phyloP scores from a whole-genome alignment of 2,113 vertebrate genomes.

The Elanoides forficatus region DNA sequence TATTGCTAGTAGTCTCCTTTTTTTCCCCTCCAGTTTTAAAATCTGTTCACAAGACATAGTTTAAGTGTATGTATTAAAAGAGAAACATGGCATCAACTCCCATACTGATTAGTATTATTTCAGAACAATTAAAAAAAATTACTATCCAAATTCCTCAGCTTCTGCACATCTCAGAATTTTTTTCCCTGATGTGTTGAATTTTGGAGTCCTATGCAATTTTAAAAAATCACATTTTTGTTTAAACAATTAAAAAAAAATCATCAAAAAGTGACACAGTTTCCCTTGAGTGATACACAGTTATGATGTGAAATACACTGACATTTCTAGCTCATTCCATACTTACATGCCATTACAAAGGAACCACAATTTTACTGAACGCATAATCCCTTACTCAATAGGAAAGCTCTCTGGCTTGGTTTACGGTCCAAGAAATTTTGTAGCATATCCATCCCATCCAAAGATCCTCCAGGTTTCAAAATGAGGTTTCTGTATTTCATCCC shows the following conservation, averaged over 20 bases:
- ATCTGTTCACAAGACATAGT: background rate
- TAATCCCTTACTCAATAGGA: conserved; percentile 90
- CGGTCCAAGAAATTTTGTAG: conserved; percentile 85
- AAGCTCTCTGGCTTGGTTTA: conserved; percentile 85
- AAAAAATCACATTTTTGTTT: background rate
- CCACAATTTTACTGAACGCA: conserved; percentile 41
- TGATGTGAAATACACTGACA: conserved; percentile 13
- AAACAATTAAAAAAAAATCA: background rate
- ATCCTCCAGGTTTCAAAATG: conserved; percentile 90
- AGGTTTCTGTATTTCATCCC: conserved; percentile 89
- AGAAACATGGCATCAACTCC: background rate
- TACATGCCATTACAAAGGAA: background rate
- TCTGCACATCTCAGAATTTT: background rate
- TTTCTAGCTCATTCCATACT: conserved; percentile 39
- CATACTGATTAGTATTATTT: background rate
- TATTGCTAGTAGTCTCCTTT: conserved; percentile 21
- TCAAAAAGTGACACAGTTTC: background rate
- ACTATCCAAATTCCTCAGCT: background rate
- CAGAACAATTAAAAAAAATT: background rate
- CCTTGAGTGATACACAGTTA: background rate
- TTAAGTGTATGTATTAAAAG: background rate
- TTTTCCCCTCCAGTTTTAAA: background rate
- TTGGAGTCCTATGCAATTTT: background rate
- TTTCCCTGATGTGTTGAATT: background rate
- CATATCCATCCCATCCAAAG: conserved; percentile 90